Evolutionary conservation across 2,797 vertebrate genomes (phyloP).

Genomic region (Cygnus olor): DNA sequence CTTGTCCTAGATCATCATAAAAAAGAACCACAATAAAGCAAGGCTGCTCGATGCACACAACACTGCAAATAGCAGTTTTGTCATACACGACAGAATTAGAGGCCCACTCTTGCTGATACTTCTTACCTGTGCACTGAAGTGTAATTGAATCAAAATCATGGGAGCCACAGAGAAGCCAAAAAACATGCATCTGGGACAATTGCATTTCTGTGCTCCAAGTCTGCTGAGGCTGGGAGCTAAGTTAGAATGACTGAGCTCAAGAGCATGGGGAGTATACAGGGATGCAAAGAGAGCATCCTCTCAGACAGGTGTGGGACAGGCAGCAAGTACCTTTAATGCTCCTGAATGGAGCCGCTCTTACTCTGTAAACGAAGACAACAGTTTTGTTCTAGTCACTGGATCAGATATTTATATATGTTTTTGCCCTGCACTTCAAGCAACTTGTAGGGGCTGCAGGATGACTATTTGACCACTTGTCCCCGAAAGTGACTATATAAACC

Average conservation of each 20-base stretch:
- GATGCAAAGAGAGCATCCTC: background rate
- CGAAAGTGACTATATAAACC: background rate
- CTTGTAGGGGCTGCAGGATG: background rate
- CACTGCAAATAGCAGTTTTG: constrained; percentile 13
- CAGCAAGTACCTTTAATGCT: background rate
- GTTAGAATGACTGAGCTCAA: background rate
- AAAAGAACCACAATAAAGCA: constrained; percentile 7
- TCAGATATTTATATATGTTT: background rate
- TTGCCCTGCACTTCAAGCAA: background rate
- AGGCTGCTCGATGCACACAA: background rate
- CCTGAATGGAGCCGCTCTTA: background rate
- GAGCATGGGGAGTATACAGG: background rate
- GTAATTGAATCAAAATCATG: constrained; percentile 21
- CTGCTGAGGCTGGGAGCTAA: background rate
- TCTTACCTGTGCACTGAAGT: background rate
- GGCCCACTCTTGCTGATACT: constrained; percentile 4
- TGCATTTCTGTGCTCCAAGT: background rate
- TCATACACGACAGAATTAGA: constrained; percentile 13
- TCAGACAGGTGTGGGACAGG: background rate
- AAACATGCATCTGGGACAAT: background rate
- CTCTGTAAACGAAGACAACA: background rate
- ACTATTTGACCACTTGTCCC: background rate
- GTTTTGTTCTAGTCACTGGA: background rate
- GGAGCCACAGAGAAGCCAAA: background rate
- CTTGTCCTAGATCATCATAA: constrained; percentile 4